Conservation (phyloP, 2,888 invertebrate genomes). For the Pilophorus perplexus region DNA sequence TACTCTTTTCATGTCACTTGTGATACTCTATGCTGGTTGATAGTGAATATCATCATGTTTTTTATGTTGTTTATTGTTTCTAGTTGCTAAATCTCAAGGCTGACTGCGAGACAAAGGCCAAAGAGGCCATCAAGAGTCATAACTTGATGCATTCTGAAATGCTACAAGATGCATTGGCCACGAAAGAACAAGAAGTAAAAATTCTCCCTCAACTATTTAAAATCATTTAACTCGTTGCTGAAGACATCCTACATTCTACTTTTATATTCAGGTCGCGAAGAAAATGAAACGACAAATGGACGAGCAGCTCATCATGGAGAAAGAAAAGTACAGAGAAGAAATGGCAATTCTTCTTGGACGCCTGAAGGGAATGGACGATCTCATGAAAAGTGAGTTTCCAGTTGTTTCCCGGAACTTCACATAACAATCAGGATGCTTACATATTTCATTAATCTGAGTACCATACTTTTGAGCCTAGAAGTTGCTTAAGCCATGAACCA, state of each 20-base stretch:
- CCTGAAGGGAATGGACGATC: slow-evolving; percentile 72
- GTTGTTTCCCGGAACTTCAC: neutral
- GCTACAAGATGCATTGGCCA: slow-evolving; percentile 28
- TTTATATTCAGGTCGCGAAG: slow-evolving; percentile 21
- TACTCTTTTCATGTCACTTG: no score
- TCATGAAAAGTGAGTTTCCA: slow-evolving; percentile 46
- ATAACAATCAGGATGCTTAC: no score
- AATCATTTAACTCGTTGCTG: no score
- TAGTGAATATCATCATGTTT: no score
- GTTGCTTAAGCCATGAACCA: no score
- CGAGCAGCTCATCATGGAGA: slow-evolving; percentile 66
- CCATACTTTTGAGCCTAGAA: no score
- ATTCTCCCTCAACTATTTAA: no score
- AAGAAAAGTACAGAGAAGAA: slow-evolving; percentile 66
- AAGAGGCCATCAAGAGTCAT: slow-evolving; percentile 28
- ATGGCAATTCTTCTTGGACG: slow-evolving; percentile 71
- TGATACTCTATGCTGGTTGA: no score
- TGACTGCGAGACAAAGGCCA: slow-evolving; percentile 29
- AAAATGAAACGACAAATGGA: slow-evolving; percentile 60
- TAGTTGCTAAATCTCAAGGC: slow-evolving; percentile 28
- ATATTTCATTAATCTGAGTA: no score
- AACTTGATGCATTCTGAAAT: slow-evolving; percentile 25
- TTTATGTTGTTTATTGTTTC: no score
- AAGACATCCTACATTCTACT: no score
- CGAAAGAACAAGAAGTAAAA: slow-evolving; percentile 32